Base-by-base conservation (phyloP, 2,113 vertebrate genomes). In the Tenebrosternarchus preto region DNA sequence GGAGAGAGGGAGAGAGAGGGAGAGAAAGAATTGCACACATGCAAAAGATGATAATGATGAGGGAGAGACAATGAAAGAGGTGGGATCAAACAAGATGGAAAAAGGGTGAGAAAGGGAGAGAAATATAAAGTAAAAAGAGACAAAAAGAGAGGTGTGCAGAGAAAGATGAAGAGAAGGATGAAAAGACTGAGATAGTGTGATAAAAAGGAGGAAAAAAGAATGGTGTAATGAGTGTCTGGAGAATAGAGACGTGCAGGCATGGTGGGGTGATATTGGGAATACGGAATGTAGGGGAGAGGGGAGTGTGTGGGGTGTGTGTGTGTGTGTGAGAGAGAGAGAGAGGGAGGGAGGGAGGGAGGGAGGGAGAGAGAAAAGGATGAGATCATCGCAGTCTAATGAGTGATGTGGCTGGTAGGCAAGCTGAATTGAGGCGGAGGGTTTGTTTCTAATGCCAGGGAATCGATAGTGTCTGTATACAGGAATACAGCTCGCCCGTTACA, bases 371-470 rank as follows among this genome's bases (percentile, higher is more conserved):
- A 83, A 85, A 90, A 89, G 89, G 90, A 92, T 93, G 93, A 93
- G 92, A 91, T 93, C 92, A 93, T 91, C 88, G 90, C 91, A 92
- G 90, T 88, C 89, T 91, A 91, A 91, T 85, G 88, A 87, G 82
- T 84, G 87, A 86, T 83, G 82, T 82, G 84, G 83, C 46, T 81
- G 77, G 55, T 59, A 73, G 80, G 80, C 68, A 77, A 67, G 73
- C 73, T 15, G 43, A 15, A 64, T 70, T 75, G 73, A 67, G 75
- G 67, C 43, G 59, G 80, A 80, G 77, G 71, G 82, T 77, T 81
- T 85, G 80, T 50, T 50, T 7, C 43, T 69, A 72, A 57, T 64
- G 53, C 83, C 71, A 68, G 86, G 68, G 83, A 87, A 88, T 88
- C 86, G 82, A 89, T 87, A 85, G 84, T 36, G 82, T 87, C 87